Percentiles rank a stretch among this genome's conserved stretches.
phyloP scores from a whole-genome alignment of 2,113 vertebrate genomes.

The Lampris incognitus region DNA sequence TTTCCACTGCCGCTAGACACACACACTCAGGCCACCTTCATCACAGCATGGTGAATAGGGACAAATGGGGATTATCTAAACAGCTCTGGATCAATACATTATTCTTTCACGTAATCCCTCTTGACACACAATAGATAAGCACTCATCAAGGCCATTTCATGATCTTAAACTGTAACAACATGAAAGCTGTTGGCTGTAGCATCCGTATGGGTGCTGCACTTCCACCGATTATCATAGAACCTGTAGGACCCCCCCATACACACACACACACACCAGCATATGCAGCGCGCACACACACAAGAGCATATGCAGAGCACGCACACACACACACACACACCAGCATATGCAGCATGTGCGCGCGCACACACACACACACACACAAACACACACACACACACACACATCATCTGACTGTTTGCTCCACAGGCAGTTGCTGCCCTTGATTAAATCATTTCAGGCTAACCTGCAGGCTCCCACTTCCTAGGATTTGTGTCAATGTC shows the following conservation, averaged over 20 bases:
- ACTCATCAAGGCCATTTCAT: background rate
- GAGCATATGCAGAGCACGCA: constrained; percentile 21
- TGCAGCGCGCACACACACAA: background rate
- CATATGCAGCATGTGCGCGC: too few species aligned
- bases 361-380: constrained; percentile 9
- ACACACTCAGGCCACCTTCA: constrained; percentile 11
- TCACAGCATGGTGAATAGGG: constrained; percentile 36
- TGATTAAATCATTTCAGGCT: constrained; percentile 58
- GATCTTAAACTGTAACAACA: constrained; percentile 14
- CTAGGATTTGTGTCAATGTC: constrained; percentile 29
- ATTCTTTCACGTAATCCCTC: constrained; percentile 20
- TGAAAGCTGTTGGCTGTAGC: constrained; percentile 42
- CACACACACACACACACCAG: constrained; percentile 18
- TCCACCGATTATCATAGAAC: constrained; percentile 63
- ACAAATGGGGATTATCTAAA: constrained; percentile 57
- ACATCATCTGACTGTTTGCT: constrained; percentile 37
- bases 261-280: background rate
- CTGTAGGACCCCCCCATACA: background rate
- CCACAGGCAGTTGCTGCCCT: constrained; percentile 55
- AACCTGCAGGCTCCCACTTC: constrained; percentile 44
- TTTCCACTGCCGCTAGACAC: constrained; percentile 14
- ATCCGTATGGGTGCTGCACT: constrained; percentile 49
- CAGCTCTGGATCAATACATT: constrained; percentile 54
- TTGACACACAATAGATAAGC: constrained; percentile 7
- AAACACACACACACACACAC: constrained; percentile 20